Evolutionary conservation across 2,888 invertebrate species (phyloP).

Genomic region (Lasioglossum lativentre): DNA sequence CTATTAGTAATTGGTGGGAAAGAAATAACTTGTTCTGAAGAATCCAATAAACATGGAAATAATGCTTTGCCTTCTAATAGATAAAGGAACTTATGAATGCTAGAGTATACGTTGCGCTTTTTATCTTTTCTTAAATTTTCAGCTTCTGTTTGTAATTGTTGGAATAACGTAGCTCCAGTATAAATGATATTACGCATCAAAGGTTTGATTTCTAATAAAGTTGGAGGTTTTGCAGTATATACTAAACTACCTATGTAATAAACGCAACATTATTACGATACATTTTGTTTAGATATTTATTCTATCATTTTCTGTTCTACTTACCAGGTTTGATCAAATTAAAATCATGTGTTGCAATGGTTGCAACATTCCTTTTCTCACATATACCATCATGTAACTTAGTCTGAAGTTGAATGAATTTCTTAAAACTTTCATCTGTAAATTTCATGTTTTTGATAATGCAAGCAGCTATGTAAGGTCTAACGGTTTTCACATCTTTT

Average conservation of each 20-base stretch:
- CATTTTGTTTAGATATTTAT: neutral
- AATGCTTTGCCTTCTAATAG: slow-evolving; percentile 90
- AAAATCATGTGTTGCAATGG: slow-evolving; percentile 94
- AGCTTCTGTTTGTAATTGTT: slow-evolving; percentile 90
- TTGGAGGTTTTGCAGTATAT: slow-evolving; percentile 90
- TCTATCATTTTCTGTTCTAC: slow-evolving; percentile 31
- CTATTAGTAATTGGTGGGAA: slow-evolving; percentile 95
- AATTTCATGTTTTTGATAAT: slow-evolving; percentile 89
- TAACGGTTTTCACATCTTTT: slow-evolving; percentile 87
- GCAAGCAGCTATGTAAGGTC: slow-evolving; percentile 91
- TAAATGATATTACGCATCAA: slow-evolving; percentile 87
- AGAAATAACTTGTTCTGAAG: slow-evolving; percentile 89
- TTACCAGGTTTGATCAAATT: slow-evolving; percentile 87
- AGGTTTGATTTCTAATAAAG: slow-evolving; percentile 88
- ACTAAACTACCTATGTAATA: slow-evolving; percentile 85
- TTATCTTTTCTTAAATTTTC: slow-evolving; percentile 93
- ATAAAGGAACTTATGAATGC: slow-evolving; percentile 93
- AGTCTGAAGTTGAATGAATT: slow-evolving; percentile 92
- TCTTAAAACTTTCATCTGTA: slow-evolving; percentile 88
- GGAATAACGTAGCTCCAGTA: slow-evolving; percentile 89
- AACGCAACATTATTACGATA: slow-evolving; percentile 21
- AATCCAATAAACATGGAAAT: slow-evolving; percentile 90
- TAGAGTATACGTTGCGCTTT: slow-evolving; percentile 92
- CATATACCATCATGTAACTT: slow-evolving; percentile 91
- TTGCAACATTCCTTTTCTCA: slow-evolving; percentile 91